Base-by-base conservation (phyloP, 2,888 invertebrate species). In the Stenodema calcarata region DNA sequence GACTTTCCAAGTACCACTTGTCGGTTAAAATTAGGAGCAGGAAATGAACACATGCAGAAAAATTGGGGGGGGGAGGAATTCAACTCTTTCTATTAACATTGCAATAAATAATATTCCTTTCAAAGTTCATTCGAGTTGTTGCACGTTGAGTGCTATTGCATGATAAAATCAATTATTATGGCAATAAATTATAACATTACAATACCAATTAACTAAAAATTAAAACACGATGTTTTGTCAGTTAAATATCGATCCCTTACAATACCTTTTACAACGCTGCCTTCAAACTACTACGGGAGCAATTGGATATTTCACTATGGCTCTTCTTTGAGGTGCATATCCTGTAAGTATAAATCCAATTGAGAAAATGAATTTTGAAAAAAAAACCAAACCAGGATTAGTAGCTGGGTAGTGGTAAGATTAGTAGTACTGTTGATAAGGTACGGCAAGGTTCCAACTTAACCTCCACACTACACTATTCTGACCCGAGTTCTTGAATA, bases 271-370 rank as follows among this genome's bases (percentile, higher is more conserved):
- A 62, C 11, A 4, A 62, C 62, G 62, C 23, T 35, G 73, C 16
- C 35, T 73, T 18, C 41, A 14, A 73, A 73, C 6, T 12, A 73
- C 73, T 41, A 78, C 30, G 69, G 80, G 14, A 30, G 80, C 44
- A 27, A 42, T 80, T 47, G 41, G 50, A 80, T 54, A 54, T 42
- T 47, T 80, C 62, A 54, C 30, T 54, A 54, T 27, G 28, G 30
- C 30, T 80, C 80, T 80, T 80, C 80, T 54, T 80, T 80, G 14
- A 80, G 80, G 42, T 41, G 54, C 54, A 80, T 41, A 54, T 42
- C 80, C 80, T 80, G 80, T 7, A 80, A 80, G 42, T 41, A 75
- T 75, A 75, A 75, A 41, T 75, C 75, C 75, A 75, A 75, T 75
- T 75, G 62, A 75, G 35, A 75, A 75, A 75, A 75, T 23, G 14